phyloP scores from a whole-genome alignment of 2,113 vertebrate species.

The Anarrhichthys ocellatus region DNA sequence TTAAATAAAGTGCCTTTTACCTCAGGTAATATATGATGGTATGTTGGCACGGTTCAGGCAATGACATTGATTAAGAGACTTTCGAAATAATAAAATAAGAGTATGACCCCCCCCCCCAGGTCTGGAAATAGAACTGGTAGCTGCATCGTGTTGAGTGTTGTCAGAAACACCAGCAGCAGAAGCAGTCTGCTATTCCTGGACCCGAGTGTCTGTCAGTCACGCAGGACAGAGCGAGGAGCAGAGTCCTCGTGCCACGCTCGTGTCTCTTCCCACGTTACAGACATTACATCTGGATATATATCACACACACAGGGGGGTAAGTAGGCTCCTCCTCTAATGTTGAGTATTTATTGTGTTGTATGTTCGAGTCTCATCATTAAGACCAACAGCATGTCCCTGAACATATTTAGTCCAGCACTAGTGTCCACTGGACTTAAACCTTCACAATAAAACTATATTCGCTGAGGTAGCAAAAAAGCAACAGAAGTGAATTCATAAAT shows the following conservation, averaged over 20 bases:
- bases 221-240: not conserved
- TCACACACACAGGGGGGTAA: conserved; percentile 39
- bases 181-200: conserved; percentile 59
- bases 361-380: not conserved
- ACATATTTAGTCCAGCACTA: not conserved
- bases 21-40: no score
- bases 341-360: not conserved
- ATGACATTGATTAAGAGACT: no score
- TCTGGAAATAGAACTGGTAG: conserved; percentile 22
- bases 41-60: no score
- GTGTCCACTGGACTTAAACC: conserved; percentile 10
- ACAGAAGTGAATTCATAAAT: not conserved
- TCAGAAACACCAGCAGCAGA: conserved; percentile 16
- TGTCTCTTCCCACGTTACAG: conserved; percentile 6
- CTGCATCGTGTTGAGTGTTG: conserved; percentile 9
- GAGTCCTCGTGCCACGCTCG: conserved; percentile 1
- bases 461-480: not conserved
- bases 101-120: not conserved
- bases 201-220: conserved; percentile 7
- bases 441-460: conserved; percentile 41
- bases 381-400: not conserved
- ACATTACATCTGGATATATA: conserved; percentile 29
- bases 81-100: not conserved
- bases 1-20: no score
- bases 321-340: conserved; percentile 22